These are phyloP conservation scores for Anarhynchus alexandrinus DNA, from an alignment of 2,113 vertebrate species.

Conservation along the genomic window DNA sequence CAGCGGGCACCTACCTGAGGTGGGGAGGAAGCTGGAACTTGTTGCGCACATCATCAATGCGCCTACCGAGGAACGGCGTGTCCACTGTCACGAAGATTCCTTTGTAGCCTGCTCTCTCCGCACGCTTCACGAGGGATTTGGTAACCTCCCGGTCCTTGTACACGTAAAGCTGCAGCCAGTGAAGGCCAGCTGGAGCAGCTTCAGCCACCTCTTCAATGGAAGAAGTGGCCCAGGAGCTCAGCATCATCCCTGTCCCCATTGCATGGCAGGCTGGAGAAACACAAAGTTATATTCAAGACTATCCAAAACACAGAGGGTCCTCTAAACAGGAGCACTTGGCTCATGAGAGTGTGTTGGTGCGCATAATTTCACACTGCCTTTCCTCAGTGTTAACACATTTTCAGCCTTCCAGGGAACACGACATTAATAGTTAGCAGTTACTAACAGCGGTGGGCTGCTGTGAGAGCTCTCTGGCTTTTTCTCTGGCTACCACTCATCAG, in stretches of 20 bases:
- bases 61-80: constrained; percentile 88
- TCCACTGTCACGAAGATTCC: constrained; percentile 94
- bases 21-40: constrained; percentile 88
- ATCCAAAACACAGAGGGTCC: not conserved
- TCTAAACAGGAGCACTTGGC: not conserved
- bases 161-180: constrained; percentile 92
- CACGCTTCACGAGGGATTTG: constrained; percentile 81
- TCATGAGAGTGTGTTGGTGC: accelerated
- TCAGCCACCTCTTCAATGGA: constrained; percentile 90
- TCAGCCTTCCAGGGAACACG: not conserved
- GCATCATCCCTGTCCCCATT: constrained; percentile 90
- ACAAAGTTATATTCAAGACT: not conserved
- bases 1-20: constrained; percentile 78
- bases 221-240: constrained; percentile 95
- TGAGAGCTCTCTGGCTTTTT: not conserved
- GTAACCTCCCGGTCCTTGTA: constrained; percentile 90
- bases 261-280: constrained; percentile 80
- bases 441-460: not conserved
- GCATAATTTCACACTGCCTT: not conserved
- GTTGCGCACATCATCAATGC: constrained; percentile 87
- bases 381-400: not conserved
- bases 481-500: not conserved
- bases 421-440: not conserved
- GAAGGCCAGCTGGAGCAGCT: constrained; percentile 59
- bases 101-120: constrained; percentile 83